Evolutionary conservation across 1,140 invertebrate genomes (phyloP).

Genomic region (Schlechtendalia chinensis): DNA sequence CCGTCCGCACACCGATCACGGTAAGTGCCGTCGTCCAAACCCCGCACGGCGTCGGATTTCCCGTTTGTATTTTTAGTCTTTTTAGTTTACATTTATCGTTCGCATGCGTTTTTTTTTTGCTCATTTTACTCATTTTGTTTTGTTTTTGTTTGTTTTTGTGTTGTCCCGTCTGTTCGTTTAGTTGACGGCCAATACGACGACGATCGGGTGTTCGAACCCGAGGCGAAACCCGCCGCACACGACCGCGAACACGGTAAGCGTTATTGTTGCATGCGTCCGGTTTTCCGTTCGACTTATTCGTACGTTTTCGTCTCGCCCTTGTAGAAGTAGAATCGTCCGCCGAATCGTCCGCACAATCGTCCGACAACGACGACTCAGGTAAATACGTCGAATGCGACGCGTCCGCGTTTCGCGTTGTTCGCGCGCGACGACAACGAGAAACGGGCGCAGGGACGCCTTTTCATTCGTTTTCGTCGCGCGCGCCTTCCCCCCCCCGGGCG

Average conservation of each 20-base stretch:
- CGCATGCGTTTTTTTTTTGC: neutral
- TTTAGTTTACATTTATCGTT: too few species aligned
- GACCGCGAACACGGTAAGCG: constrained; percentile 19
- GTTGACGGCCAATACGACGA: constrained; percentile 41
- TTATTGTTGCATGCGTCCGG: too few species aligned
- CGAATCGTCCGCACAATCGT: constrained; percentile 33
- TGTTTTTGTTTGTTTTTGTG: constrained; percentile 19
- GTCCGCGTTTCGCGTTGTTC: too few species aligned
- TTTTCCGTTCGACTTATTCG: constrained; percentile 1
- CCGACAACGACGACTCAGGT: constrained; percentile 42
- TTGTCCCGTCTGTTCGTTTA: neutral
- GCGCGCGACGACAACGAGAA: too few species aligned
- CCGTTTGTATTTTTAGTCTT: too few species aligned
- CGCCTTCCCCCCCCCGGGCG: too few species aligned
- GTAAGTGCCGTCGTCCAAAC: constrained; percentile 26
- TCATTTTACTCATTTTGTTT: too few species aligned
- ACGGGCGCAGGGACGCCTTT: too few species aligned
- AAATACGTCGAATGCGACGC: too few species aligned
- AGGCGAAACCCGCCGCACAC: constrained; percentile 10
- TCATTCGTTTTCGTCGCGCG: too few species aligned
- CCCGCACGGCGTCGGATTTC: too few species aligned
- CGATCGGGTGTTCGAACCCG: constrained; percentile 30
- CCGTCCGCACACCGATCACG: constrained; percentile 17
- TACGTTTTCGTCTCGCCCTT: constrained; percentile 33
- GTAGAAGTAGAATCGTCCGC: constrained; percentile 34